A percentile compares a stretch with the other conserved stretches of the same genome.
These are phyloP conservation scores for Lepas anatifera DNA, from an alignment of 2,888 invertebrate species.

Conservation along the genomic window DNA sequence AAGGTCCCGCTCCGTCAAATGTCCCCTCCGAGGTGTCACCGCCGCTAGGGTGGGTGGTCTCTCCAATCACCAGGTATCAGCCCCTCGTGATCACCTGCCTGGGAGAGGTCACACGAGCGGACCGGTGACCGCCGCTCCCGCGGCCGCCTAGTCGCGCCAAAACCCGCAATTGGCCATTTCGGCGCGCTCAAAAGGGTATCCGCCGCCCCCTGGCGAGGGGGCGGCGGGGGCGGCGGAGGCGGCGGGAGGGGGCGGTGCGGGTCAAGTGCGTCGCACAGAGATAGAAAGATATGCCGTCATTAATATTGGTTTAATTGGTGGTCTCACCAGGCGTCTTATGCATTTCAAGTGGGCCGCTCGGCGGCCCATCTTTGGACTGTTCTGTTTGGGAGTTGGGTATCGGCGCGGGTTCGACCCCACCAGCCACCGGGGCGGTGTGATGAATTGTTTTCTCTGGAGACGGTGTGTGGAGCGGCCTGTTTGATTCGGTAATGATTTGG, in stretches of 20 bases:
- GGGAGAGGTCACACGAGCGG: too few relatives aligned
- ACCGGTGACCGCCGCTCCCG: neutral
- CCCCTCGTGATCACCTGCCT: too few relatives aligned
- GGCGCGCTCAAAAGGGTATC: neutral
- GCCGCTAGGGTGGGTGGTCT: too few relatives aligned
- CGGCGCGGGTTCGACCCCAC: neutral
- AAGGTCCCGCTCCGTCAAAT: too few relatives aligned
- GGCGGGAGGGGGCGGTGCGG: neutral
- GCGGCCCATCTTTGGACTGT: neutral
- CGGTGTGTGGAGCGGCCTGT: neutral
- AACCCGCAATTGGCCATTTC: neutral
- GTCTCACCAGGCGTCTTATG: neutral
- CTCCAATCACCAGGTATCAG: neutral
- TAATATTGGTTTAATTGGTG: slow-evolving; percentile 2
- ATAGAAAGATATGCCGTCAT: neutral
- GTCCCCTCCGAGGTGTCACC: neutral
- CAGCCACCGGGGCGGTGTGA: neutral
- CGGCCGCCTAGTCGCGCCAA: neutral
- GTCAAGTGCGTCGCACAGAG: too few relatives aligned
- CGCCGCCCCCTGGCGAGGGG: neutral
- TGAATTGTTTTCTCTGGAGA: neutral
- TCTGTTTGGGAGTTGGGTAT: neutral
- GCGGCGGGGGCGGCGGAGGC: neutral
- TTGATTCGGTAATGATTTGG: slow-evolving; percentile 8
- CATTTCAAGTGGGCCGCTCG: neutral